Evolutionary conservation across 1,140 invertebrate species (phyloP).

Genomic region (Ostrea denselamellosa): DNA sequence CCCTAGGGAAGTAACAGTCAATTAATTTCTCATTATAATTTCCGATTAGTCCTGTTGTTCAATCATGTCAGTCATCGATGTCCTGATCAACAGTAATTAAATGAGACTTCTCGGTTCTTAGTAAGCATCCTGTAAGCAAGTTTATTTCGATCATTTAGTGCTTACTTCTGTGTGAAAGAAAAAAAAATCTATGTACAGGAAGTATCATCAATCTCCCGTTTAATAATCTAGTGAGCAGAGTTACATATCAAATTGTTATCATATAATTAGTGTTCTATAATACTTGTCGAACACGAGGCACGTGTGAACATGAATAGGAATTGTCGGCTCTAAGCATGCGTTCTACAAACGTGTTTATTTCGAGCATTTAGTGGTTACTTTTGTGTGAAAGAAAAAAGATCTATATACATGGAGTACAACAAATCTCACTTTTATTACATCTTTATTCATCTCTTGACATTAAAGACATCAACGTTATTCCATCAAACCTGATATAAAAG

Average conservation of each 20-base stretch:
- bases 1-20: not conserved
- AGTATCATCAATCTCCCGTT: no score
- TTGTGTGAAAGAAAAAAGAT: not conserved
- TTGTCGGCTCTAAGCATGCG: no score
- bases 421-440: no score
- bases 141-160: not conserved
- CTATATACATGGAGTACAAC: no score
- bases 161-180: not conserved
- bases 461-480: not conserved
- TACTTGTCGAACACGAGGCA: no score
- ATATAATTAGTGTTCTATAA: no score
- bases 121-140: not conserved
- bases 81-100: not conserved
- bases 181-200: not conserved
- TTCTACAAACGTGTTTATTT: not conserved
- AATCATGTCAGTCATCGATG: constrained; percentile 21
- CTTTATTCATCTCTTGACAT: not conserved
- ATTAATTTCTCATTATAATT: not conserved
- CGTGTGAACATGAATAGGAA: no score
- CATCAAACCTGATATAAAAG: not conserved
- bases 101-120: not conserved
- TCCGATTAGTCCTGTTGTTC: not conserved
- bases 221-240: no score
- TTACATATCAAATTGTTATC: no score
- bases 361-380: not conserved